These are phyloP conservation scores for Polydrusus cervinus DNA, from an alignment of 2,888 invertebrate genomes.

Conservation along the genomic window DNA sequence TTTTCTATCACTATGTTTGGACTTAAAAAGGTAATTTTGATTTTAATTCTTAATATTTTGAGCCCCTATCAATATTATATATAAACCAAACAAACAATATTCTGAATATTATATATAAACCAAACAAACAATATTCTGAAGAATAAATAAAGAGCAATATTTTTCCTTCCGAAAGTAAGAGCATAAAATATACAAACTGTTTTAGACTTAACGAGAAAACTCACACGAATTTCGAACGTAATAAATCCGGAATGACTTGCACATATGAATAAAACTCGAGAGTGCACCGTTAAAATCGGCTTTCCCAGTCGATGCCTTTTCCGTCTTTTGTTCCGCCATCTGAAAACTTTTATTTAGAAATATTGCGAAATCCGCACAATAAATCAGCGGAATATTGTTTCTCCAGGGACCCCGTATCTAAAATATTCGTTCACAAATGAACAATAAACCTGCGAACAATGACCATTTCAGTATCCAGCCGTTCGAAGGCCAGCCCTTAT, in stretches of 20 bases:
- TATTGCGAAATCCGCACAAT: conserved; percentile 52
- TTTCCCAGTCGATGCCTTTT: conserved; percentile 52
- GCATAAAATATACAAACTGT: conserved; percentile 49
- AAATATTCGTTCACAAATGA: conserved; percentile 53
- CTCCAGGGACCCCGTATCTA: conserved; percentile 46
- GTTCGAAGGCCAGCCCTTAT: conserved; percentile 45
- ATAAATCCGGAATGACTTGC: conserved; percentile 52
- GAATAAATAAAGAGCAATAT: conserved; percentile 14
- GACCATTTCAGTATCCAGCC: conserved; percentile 51
- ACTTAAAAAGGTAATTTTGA: too few relatives aligned
- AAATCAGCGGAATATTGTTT: conserved; percentile 54
- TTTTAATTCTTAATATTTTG: too few relatives aligned
- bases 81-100: not conserved
- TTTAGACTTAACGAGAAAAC: conserved; percentile 43
- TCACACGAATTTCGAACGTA: conserved; percentile 49
- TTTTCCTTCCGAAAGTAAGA: conserved; percentile 7
- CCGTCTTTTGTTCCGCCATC: conserved; percentile 49
- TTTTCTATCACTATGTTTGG: too few relatives aligned
- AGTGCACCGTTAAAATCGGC: conserved; percentile 53
- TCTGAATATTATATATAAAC: conserved; percentile 2
- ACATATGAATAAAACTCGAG: conserved; percentile 49
- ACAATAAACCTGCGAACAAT: conserved; percentile 54
- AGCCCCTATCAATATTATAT: too few relatives aligned
- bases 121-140: not conserved
- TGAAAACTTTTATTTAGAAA: conserved; percentile 55